Evolutionary conservation across 2,888 invertebrate genomes (phyloP), one percentile per base, ranked within the genome.

Genomic region (Plusia festucae): DNA sequence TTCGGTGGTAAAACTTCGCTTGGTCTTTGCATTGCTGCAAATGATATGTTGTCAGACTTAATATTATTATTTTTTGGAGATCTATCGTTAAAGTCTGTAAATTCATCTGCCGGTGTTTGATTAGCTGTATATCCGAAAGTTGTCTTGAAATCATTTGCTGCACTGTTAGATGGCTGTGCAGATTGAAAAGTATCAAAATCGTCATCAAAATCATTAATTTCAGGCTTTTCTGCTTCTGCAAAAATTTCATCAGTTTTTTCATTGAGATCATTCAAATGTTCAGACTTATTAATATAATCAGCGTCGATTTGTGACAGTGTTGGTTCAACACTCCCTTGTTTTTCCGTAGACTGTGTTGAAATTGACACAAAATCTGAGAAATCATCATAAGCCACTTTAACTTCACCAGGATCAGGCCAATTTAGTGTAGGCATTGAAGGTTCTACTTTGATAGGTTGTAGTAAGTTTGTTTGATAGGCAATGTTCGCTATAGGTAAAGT

Each of bases 351-450:
- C 84, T 87, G 87, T 51, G 88, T 65, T 16, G 90, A 82, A 78
- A 81, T 90, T 22, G 92, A 89, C 49, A 91, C 82, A 70, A 94
- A 93, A 72, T 94, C 93, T 9, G 94, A 86, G 76, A 95, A 95
- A 75, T 93, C 93, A 54, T 93, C 92, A 84, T 93, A 95, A 1
- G 89, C 90, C 68, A 89, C 91, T 77, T 93, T 95, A 0, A 95
- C 92, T 82, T 95, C 91, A 6, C 95, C 95, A 65, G 95, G 95
- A 68, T 93, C 91, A 15, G 95, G 95, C 95, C 95, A 95, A 72
- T 95, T 95, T 30, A 95, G 83, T n/a, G 91, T 90, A 11, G 95
- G 95, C 73, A 91, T 88, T 15, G 87, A 79, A 1, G 92, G 91
- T 72, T 93, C 91, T 64, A 95, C 74, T 83, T 91, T 95, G 57